Evolutionary conservation across 2,888 invertebrate genomes (phyloP).

Genomic region (Drosophila percnosoma): DNA sequence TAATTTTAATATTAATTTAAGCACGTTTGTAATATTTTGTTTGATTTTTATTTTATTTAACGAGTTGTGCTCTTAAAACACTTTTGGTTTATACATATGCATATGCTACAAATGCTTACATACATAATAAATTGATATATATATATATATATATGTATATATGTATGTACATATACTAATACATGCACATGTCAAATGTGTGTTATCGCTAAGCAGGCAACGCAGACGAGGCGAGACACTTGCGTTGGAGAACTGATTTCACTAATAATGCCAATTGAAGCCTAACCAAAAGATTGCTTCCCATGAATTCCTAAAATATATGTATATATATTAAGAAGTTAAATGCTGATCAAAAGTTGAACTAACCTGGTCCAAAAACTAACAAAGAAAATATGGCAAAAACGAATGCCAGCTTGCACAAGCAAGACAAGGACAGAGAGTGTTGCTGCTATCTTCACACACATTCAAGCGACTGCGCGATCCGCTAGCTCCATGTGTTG

Average conservation of each 20-base stretch:
- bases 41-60: conserved; percentile 30
- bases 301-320: not conserved
- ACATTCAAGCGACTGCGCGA: not conserved
- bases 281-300: not conserved
- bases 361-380: not conserved
- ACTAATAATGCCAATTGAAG: not conserved
- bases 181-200: not conserved
- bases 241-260: not conserved
- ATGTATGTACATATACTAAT: not conserved
- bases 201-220: not conserved
- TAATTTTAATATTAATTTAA: conserved; percentile 48
- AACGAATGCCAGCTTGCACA: not conserved
- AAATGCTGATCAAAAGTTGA: not conserved
- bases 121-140: conserved; percentile 9
- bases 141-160: not conserved
- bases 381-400: too few relatives aligned
- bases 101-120: conserved; percentile 6
- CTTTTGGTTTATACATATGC: conserved; percentile 50
- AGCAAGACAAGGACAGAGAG: not conserved
- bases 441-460: not conserved
- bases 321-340: not conserved
- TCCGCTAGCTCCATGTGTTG: not conserved
- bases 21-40: conserved; percentile 48
- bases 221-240: not conserved
- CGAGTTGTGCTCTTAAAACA: conserved; percentile 73